These are phyloP conservation scores for Girardinus metallicus DNA, from an alignment of 2,797 vertebrate species.

Conservation along the genomic window DNA sequence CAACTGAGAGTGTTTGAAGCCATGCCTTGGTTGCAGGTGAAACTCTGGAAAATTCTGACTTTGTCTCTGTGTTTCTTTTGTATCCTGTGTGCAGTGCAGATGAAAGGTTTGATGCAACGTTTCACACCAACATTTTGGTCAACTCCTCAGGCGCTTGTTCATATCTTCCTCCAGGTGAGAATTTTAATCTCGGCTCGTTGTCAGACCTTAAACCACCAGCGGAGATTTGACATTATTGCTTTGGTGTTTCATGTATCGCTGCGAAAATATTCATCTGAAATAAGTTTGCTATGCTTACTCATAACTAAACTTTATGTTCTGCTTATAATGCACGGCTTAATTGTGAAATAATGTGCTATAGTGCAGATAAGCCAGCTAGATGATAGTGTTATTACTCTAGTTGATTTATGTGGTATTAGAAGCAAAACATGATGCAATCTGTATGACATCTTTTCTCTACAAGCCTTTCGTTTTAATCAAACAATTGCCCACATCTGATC, in stretches of 20 bases:
- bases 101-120: conserved; percentile 91
- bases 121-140: conserved; percentile 92
- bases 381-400: background rate
- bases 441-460: background rate
- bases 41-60: conserved; percentile 19
- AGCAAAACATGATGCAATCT: background rate
- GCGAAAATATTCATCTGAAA: background rate
- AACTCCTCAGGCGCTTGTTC: conserved; percentile 86
- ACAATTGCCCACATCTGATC: background rate
- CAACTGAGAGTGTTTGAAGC: background rate
- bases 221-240: background rate
- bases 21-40: conserved; percentile 8
- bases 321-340: conserved; percentile 3
- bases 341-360: background rate
- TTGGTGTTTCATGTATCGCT: too few species aligned
- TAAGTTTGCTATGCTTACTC: background rate
- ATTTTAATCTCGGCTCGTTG: background rate
- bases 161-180: conserved; percentile 92
- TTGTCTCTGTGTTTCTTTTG: background rate
- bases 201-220: background rate
- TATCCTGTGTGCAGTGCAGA: conserved; percentile 84
- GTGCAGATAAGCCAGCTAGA: background rate
- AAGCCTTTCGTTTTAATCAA: background rate
- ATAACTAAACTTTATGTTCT: background rate
- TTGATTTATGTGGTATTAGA: background rate